Percentiles rank a stretch among this genome's conserved stretches.
Evolutionary conservation across 2,888 invertebrate species (phyloP).

Genomic region (Andrena marginata): DNA sequence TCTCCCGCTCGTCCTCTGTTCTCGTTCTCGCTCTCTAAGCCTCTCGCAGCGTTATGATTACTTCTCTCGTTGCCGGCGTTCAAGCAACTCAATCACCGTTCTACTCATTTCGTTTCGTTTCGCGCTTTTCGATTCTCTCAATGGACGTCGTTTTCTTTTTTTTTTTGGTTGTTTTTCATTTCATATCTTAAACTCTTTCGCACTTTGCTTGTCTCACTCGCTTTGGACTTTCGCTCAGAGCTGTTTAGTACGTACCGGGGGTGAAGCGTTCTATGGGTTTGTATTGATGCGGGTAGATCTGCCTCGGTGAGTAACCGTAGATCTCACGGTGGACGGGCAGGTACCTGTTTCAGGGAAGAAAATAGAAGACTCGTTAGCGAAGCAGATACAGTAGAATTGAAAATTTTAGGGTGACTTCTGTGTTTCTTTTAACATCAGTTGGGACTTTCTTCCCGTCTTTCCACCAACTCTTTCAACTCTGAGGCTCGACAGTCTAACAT

Average conservation of each 20-base stretch:
- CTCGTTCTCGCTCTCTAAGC: slow-evolving; percentile 43
- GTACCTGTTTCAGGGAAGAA: slow-evolving; percentile 85
- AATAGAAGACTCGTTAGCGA: neutral
- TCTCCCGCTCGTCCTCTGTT: slow-evolving; percentile 39
- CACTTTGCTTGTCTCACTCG: slow-evolving; percentile 62
- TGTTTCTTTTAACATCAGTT: too few species aligned
- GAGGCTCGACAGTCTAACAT: too few species aligned
- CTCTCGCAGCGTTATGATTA: neutral
- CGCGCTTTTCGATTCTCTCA: slow-evolving; percentile 68
- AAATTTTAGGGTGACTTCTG: too few species aligned
- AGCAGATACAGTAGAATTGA: neutral
- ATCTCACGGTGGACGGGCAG: slow-evolving; percentile 95
- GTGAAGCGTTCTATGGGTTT: slow-evolving; percentile 91
- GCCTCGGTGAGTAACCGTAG: slow-evolving; percentile 95
- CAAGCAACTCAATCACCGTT: slow-evolving; percentile 27
- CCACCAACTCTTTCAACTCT: too few species aligned
- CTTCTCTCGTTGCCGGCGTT: slow-evolving; percentile 59
- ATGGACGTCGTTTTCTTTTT: slow-evolving; percentile 51
- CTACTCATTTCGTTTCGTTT: slow-evolving; percentile 69
- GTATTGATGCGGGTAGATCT: slow-evolving; percentile 95
- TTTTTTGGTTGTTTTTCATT: slow-evolving; percentile 40
- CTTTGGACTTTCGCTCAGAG: slow-evolving; percentile 69
- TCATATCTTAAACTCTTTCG: slow-evolving; percentile 47
- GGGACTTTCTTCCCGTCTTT: too few species aligned
- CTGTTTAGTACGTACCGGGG: slow-evolving; percentile 91